Conservation (phyloP, 2,113 vertebrate species). For the Peromyscus maniculatus region DNA sequence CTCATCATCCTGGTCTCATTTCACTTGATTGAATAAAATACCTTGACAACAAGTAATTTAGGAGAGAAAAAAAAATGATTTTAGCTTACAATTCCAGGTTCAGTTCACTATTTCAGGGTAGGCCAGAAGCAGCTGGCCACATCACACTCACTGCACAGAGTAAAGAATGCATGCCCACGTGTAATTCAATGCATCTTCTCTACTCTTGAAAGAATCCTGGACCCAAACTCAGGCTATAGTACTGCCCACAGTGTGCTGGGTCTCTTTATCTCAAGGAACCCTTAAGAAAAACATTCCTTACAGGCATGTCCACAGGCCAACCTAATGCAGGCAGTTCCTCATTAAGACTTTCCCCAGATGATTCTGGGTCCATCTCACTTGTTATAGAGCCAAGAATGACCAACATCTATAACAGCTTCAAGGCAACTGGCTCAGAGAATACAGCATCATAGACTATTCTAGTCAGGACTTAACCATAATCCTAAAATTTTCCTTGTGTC, state of each 20-base stretch:
- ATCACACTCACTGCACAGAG: too few relatives aligned
- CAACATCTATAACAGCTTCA: too few relatives aligned
- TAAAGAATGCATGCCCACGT: neutral
- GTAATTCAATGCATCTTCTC: neutral
- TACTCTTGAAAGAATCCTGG: neutral
- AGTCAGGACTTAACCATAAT: too few relatives aligned
- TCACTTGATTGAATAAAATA: neutral
- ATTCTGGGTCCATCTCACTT: neutral
- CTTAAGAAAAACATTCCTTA: neutral
- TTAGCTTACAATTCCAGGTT: neutral
- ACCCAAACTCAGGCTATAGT: neutral
- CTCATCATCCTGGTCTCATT: neutral
- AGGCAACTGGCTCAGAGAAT: too few relatives aligned
- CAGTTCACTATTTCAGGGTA: neutral
- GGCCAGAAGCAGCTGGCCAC: neutral
- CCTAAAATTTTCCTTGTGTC: too few relatives aligned
- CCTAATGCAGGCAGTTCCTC: neutral
- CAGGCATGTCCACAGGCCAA: neutral
- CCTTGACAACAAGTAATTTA: neutral
- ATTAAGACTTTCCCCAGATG: neutral
- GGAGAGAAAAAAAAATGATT: neutral
- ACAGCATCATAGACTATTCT: too few relatives aligned
- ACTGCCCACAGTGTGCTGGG: neutral
- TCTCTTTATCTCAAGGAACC: neutral
- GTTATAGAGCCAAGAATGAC: neutral